Conservation (phyloP, 2,113 vertebrate species). For the Lethenteron reissneri region DNA sequence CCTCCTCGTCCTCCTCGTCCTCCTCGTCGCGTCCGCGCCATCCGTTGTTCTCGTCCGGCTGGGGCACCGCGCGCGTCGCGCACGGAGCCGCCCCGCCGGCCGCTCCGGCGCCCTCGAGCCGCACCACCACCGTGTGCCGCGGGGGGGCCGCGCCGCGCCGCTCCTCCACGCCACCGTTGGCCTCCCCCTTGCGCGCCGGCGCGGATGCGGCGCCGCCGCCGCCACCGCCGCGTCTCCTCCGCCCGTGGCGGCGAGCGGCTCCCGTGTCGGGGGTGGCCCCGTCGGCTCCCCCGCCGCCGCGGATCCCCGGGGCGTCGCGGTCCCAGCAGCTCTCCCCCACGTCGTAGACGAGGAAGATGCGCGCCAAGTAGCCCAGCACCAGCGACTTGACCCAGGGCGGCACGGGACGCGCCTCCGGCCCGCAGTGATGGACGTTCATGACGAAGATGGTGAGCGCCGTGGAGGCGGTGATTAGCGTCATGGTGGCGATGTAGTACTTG, state of each 20-base stretch:
- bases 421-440: slow-evolving; percentile 65
- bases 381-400: slow-evolving; percentile 43
- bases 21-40: too few relatives aligned
- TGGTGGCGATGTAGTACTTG: slow-evolving; percentile 74
- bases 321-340: slow-evolving; percentile 38
- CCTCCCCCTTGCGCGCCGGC: too few relatives aligned
- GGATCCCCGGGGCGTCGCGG: slow-evolving; percentile 24
- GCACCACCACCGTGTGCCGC: slow-evolving; percentile 7
- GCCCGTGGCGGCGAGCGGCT: neutral
- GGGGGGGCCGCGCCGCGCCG: too few relatives aligned
- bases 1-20: too few relatives aligned
- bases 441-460: slow-evolving; percentile 64
- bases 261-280: slow-evolving; percentile 13
- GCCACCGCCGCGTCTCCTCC: too few relatives aligned
- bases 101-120: slow-evolving; percentile 4
- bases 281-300: slow-evolving; percentile 14
- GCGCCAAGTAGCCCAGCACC: slow-evolving; percentile 45
- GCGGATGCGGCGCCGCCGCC: too few relatives aligned
- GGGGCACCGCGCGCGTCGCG: too few relatives aligned
- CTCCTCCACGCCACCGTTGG: too few relatives aligned
- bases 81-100: too few relatives aligned
- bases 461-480: slow-evolving; percentile 70
- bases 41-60: too few relatives aligned
- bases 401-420: slow-evolving; percentile 42
- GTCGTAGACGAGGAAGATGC: slow-evolving; percentile 42